Base-by-base conservation (phyloP, 2,797 vertebrate species). In the Pangasius macronema region DNA sequence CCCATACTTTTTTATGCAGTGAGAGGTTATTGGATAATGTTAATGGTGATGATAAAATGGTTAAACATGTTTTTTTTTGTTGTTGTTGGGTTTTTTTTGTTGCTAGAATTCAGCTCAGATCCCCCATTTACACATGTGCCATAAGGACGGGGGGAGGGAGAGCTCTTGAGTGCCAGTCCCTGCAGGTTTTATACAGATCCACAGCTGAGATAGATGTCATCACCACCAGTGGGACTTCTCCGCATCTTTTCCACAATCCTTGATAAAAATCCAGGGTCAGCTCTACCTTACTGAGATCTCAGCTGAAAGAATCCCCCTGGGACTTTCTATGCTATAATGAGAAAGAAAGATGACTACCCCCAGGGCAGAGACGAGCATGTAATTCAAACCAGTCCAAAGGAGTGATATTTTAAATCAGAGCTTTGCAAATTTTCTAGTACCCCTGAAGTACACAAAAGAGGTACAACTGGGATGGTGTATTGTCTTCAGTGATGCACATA, bases 171-270 rank as follows among this genome's bases (percentile, higher is more conserved):
- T 30, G 14, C 36, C 70, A 67, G 27, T 1, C 16, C 9, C 27
- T 85, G 55, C 39, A 63, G 70, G 36, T 61, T 85, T 76, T 22
- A 46, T 24, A 61, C 70, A 61, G 1, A 76, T 75, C 70, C 55
- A 49, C 24, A 42, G 14, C 68, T 67, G 61, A 30, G 39, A 49
- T 49, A 11, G 27, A 49, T 30, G 81, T 67, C 81, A 82, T 82
- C 81, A 33, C 18, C n/a, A 30, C 42, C 42, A 67, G 81, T 20
- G n/a, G 27, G 16, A 30, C 27, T 33, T 10, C 14, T 67, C 4
- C 27, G 20, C 33, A 61, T 81, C 55, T 49, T 49, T 82, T 61
- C 36, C 27, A 61, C 22, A 63, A 63, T 81, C 27, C 51, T 30
- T 79, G 53, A 36, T 79, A 55, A 76, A 76, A 36, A 57, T 22